Conservation (phyloP, 2,113 vertebrate genomes). For the Chionis minor region DNA sequence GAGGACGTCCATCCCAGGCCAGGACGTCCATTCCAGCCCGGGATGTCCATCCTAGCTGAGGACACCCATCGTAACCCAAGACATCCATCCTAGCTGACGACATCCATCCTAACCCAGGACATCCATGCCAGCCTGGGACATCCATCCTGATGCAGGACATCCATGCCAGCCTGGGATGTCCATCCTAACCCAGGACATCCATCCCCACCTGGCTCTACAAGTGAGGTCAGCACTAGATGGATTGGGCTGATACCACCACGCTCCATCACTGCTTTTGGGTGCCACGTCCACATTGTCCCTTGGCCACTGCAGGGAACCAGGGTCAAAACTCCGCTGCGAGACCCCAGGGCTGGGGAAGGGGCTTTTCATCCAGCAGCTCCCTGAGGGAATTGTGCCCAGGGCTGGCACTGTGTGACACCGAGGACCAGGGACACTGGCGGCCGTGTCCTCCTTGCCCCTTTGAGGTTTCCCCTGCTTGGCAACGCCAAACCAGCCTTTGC, state of each 20-base stretch:
- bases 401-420: not conserved
- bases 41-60: no score
- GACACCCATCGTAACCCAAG: not conserved
- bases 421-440: not conserved
- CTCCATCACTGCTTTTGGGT: not conserved
- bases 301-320: not conserved
- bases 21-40: not conserved
- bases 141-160: no score
- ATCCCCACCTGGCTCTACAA: not conserved
- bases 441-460: not conserved
- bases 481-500: not conserved
- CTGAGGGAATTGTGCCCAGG: not conserved
- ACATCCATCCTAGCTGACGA: not conserved
- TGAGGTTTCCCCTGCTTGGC: not conserved
- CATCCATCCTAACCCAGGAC: not conserved
- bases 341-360: not conserved
- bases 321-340: not conserved
- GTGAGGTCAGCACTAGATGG: not conserved
- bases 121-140: not conserved
- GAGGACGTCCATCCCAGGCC: not conserved
- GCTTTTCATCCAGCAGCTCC: not conserved
- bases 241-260: fast-evolving
- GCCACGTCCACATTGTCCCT: fast-evolving
- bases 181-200: not conserved
- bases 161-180: not conserved